These are phyloP conservation scores for Leptura quadrifasciata DNA, from an alignment of 2,888 invertebrate genomes.

Conservation along the genomic window DNA sequence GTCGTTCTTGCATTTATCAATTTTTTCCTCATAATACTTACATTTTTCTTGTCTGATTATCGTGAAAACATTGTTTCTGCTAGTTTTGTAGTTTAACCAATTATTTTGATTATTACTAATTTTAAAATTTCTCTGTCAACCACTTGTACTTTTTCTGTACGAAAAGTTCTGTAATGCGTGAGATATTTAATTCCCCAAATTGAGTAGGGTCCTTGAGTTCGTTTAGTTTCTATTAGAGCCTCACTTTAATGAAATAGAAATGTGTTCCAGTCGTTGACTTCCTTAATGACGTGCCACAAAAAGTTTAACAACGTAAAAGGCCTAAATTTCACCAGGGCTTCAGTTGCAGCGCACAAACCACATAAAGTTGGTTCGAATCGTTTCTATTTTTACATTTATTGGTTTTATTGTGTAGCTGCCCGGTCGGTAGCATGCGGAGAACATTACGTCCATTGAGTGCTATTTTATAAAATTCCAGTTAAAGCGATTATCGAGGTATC, in stretches of 20 bases:
- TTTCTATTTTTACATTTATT: constrained; percentile 3
- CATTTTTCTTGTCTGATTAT: no score
- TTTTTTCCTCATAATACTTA: no score
- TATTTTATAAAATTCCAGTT: neutral
- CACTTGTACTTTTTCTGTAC: neutral
- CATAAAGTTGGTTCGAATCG: neutral
- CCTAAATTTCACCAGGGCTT: constrained; percentile 2
- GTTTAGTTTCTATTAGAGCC: neutral
- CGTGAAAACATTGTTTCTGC: no score
- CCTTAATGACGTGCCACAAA: neutral
- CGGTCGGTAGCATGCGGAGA: neutral
- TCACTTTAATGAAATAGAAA: neutral
- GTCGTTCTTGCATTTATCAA: no score
- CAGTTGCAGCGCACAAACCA: neutral
- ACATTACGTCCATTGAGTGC: neutral
- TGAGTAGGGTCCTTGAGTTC: neutral
- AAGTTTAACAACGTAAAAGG: constrained; percentile 1
- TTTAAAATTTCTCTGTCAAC: no score
- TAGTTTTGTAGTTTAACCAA: no score
- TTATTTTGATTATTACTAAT: no score
- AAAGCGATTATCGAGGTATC: constrained; percentile 2
- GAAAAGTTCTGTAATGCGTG: neutral
- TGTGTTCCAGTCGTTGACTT: neutral
- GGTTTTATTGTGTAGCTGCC: neutral
- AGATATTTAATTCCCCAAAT: neutral